phyloP scores from a whole-genome alignment of 2,113 vertebrate genomes.

The Ceyx margarethae region DNA sequence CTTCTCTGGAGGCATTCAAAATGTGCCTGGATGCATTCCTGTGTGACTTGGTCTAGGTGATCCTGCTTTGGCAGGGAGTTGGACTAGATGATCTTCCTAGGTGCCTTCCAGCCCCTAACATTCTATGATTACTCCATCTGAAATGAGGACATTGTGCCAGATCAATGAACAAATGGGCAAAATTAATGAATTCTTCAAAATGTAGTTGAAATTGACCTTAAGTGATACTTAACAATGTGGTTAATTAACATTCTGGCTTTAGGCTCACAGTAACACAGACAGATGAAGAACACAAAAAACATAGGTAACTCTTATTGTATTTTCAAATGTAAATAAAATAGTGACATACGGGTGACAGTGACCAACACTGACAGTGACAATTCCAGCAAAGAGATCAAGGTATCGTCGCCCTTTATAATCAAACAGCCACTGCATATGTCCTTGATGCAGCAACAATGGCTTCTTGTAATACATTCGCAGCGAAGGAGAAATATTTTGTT shows the following conservation, averaged over 20 bases:
- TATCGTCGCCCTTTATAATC: slow-evolving; percentile 88
- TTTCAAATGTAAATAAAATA: background rate
- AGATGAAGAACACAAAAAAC: background rate
- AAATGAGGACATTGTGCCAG: background rate
- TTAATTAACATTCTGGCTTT: background rate
- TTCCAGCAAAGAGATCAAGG: slow-evolving; percentile 91
- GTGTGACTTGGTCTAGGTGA: too few relatives aligned
- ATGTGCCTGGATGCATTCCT: too few relatives aligned
- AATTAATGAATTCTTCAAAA: background rate
- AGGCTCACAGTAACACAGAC: background rate
- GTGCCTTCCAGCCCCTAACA: too few relatives aligned
- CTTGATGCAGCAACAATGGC: slow-evolving; percentile 88
- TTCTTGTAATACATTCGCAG: slow-evolving; percentile 78
- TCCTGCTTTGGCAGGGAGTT: too few relatives aligned
- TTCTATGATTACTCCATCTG: background rate
- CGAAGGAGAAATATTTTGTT: slow-evolving; percentile 72
- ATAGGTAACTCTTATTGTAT: background rate
- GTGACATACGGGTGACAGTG: slow-evolving; percentile 88
- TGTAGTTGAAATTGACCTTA: background rate
- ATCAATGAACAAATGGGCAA: background rate
- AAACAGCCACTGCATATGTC: slow-evolving; percentile 94
- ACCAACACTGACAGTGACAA: slow-evolving; percentile 90
- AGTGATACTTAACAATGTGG: background rate
- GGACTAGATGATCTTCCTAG: too few relatives aligned
- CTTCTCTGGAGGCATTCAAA: too few relatives aligned